Evolutionary conservation across 2,888 invertebrate genomes (phyloP).

Genomic region (Calephelis perditalis): DNA sequence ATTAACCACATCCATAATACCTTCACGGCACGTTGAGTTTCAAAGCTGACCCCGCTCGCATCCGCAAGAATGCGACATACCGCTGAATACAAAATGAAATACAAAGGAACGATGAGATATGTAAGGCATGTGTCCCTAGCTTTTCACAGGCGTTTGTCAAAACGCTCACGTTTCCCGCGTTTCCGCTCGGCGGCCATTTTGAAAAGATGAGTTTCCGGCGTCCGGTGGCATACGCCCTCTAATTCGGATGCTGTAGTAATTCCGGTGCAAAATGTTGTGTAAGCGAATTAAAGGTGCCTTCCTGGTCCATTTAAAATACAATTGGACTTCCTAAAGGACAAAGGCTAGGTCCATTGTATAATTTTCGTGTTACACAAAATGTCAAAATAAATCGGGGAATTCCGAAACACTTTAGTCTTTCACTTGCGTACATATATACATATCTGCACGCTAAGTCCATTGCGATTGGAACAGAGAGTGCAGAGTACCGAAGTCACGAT

Average conservation of each 20-base stretch:
- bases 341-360: constrained; percentile 17
- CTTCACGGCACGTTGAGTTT: constrained; percentile 32
- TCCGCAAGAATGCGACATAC: constrained; percentile 28
- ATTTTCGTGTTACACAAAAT: constrained; percentile 3
- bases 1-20: constrained; percentile 16
- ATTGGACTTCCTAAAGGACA: constrained; percentile 24
- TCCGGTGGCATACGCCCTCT: constrained; percentile 49
- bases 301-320: constrained; percentile 35
- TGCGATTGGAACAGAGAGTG: no score
- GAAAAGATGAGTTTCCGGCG: constrained; percentile 63
- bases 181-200: constrained; percentile 69
- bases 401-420: no score
- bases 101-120: constrained; percentile 48
- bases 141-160: constrained; percentile 70
- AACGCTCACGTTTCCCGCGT: constrained; percentile 70
- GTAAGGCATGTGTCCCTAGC: constrained; percentile 52
- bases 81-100: constrained; percentile 23
- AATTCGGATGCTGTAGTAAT: constrained; percentile 54
- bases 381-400: no score
- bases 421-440: no score
- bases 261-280: constrained; percentile 70
- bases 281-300: constrained; percentile 61
- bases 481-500: no score
- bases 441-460: no score
- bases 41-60: constrained; percentile 34